These are phyloP conservation scores for Chaetodon auriga DNA, from an alignment of 2,113 vertebrate genomes.

Conservation along the genomic window DNA sequence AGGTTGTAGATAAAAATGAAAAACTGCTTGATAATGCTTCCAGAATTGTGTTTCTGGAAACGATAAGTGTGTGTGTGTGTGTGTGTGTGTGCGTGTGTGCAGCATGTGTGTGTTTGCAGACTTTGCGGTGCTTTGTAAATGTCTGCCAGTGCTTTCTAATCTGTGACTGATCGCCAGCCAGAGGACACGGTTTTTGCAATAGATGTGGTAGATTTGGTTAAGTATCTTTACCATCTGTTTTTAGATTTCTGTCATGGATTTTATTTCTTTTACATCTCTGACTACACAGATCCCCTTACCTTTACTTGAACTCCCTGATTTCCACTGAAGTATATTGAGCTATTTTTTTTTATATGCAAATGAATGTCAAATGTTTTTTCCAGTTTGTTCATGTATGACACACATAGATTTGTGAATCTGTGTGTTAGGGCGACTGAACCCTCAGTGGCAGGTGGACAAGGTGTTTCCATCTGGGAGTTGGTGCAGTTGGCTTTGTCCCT, in stretches of 20 bases:
- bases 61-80: background rate
- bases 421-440: slow-evolving; percentile 8
- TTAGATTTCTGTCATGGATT: background rate
- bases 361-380: background rate
- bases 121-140: background rate
- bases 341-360: background rate
- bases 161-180: background rate
- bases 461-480: background rate
- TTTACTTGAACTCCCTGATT: slow-evolving; percentile 9
- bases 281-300: slow-evolving; percentile 1
- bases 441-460: slow-evolving; percentile 9
- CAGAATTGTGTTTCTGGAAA: background rate
- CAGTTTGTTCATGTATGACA: background rate
- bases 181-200: background rate
- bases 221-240: background rate
- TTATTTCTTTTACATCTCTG: slow-evolving; percentile 6
- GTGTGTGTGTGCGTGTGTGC: background rate
- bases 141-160: slow-evolving; percentile 4
- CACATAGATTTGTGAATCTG: background rate
- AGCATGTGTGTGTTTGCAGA: background rate
- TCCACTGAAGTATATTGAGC: background rate
- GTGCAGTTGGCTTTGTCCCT: slow-evolving; percentile 21
- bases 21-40: background rate
- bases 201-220: background rate
- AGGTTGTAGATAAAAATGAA: slow-evolving; percentile 1